Base-by-base conservation (phyloP, 2,113 vertebrate species). In the Bucco capensis region DNA sequence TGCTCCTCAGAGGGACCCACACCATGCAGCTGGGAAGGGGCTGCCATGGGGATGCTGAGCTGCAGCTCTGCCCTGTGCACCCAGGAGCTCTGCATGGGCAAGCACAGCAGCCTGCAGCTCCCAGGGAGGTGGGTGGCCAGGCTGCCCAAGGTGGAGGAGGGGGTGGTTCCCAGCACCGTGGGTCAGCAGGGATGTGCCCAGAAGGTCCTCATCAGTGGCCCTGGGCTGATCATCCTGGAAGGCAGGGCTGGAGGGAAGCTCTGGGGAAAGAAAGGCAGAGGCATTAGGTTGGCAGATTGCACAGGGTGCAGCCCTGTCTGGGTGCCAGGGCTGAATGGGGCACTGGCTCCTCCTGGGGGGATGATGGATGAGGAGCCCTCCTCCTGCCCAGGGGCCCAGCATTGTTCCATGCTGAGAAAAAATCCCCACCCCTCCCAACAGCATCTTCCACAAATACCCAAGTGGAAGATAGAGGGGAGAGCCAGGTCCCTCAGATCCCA, bases 1-100 rank as follows among this genome's bases (percentile, higher is more conserved):
- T 69, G 92, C 89, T 93, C 86, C 89, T 88, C 95, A 60, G 73
- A 83, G 96, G 72, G 76, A 73, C 94, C 97, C 97, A 96, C 89
- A 70, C 92, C 90, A 75, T 86, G 94, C 96, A 92, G 96, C 75
- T 51, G 25, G 92, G 56, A 76, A 14, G 15, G 72, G 72, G 37
- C 88, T 87, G 91, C 71, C 88, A 46, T 90, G 86, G 56, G 96
- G 69, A 35, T 92, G 91, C 62, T 83, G 91, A 65, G 94, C 58
- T 14, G 71, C 31, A 22, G 27, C 77, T 64, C 89, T 61, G 37
- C 92, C 89, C 90, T 5, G 37, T 27, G 0, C 17, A 38, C 91
- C 27, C 25, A 3, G 30, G 25, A 28, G 81, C 83, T 89, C 54
- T 30, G 86, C 97, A 95, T 87, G 1, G 71, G 91, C 14, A 9